Evolutionary conservation across 2,888 invertebrate genomes (phyloP).

Genomic region (Magallana nippona): DNA sequence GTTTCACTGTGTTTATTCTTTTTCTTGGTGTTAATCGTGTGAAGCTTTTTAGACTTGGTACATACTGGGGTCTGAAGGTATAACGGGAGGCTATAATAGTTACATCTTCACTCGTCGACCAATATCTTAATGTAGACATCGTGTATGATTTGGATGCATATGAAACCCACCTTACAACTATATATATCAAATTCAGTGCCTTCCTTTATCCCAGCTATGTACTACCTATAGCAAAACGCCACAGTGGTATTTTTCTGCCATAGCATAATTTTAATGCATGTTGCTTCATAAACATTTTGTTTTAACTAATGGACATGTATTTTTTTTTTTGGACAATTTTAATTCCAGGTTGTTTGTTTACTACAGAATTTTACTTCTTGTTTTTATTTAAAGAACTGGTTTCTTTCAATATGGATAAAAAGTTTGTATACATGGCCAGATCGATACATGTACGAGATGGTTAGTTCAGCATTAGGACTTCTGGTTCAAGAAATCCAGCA

Average conservation of each 20-base stretch:
- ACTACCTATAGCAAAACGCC: conserved; percentile 6
- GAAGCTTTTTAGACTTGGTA: conserved; percentile 4
- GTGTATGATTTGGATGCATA: background rate
- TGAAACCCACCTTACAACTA: background rate
- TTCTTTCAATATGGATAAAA: too few species aligned
- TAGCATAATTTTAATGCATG: conserved; percentile 13
- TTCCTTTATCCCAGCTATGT: conserved; percentile 17
- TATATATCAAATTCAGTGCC: conserved; percentile 19
- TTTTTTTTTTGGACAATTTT: background rate
- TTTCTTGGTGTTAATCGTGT: background rate
- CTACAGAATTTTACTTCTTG: too few species aligned
- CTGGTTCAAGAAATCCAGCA: background rate
- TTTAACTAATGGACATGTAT: background rate
- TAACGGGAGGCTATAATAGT: background rate
- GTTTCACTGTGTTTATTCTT: background rate
- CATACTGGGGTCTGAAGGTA: conserved; percentile 13
- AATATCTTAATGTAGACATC: background rate
- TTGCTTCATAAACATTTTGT: background rate
- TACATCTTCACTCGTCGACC: background rate
- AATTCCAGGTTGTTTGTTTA: too few species aligned
- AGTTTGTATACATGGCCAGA: too few species aligned
- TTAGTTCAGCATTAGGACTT: conserved; percentile 17
- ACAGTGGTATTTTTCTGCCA: background rate
- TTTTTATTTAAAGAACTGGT: too few species aligned
- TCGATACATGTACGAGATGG: background rate